Base-by-base conservation (phyloP, 1,140 invertebrate genomes). In the Dendroctonus ponderosae region DNA sequence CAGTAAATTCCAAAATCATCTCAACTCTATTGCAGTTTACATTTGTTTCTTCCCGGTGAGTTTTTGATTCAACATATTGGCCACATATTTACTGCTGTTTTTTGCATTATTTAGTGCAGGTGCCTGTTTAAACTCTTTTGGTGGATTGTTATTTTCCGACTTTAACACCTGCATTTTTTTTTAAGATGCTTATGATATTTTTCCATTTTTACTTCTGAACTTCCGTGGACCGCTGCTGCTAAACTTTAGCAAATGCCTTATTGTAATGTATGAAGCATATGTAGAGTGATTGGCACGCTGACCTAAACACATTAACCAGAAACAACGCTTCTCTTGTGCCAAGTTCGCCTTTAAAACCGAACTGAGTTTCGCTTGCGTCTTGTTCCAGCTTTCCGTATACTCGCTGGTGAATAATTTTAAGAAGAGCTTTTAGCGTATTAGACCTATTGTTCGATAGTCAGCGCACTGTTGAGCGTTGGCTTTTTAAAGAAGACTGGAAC, bases 281-380 rank as follows among this genome's bases (percentile, higher is more conserved):
- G n/a, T 46, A 46, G 8, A 46, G 43, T 46, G 43, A 12, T 46
- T 46, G 43, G 26, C 26, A 26, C 26, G 26, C 26, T 26, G 26
- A 26, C 26, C 26, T 26, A 26, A n/a, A 26, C 26, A 26, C 26
- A 26, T 26, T 26, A 26, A 26, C 26, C 26, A 3, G 1, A 26
- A 9, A 46, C n/a, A 12, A 46, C 8, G 43, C 43, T 46, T 46
- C 43, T 46, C 43, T 46, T 46, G 43, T 46, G n/a, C 43, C 4
- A 2, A 46, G 43, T 46, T 46, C 43, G 43, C n/a, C n/a, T 46
- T 12, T 46, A 12, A 46, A 46, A 9, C 43, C 43, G 43, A 46
- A 46, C 43, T 46, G 43, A 46, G 43, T 46, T 46, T 46, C 43
- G 43, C 43, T 46, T 46, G n/a, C n/a, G 43, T 46, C 43, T 46